These are phyloP conservation scores for Drosophila burlai DNA, from an alignment of 1,140 invertebrate species.

Conservation along the genomic window DNA sequence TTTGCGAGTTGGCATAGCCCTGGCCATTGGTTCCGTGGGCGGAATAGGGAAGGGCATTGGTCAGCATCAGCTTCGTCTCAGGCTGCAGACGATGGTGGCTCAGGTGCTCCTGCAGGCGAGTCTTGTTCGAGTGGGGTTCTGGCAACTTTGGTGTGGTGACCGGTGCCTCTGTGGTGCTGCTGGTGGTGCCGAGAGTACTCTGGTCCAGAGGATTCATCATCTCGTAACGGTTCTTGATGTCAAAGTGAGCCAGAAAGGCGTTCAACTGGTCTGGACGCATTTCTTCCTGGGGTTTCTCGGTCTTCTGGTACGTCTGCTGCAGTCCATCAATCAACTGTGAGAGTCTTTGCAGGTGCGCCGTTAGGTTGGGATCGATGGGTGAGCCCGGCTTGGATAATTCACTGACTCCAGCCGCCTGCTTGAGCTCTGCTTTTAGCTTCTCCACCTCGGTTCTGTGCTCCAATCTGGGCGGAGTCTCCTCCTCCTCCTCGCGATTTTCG, in stretches of 20 bases:
- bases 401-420: conserved; percentile 33
- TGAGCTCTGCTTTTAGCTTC: conserved; percentile 37
- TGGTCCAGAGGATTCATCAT: conserved; percentile 52
- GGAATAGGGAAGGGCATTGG: conserved; percentile 52
- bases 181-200: conserved; percentile 11
- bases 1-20: conserved; percentile 80
- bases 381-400: conserved; percentile 35
- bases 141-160: conserved; percentile 29
- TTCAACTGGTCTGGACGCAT: conserved; percentile 82
- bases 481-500: conserved; percentile 61
- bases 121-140: conserved; percentile 53
- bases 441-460: conserved; percentile 36
- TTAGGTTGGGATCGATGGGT: conserved; percentile 72
- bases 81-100: conserved; percentile 63
- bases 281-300: conserved; percentile 67
- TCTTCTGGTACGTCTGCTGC: conserved; percentile 75
- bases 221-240: conserved; percentile 78
- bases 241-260: conserved; percentile 81
- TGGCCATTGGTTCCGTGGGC: conserved; percentile 33
- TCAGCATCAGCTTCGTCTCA: conserved; percentile 73
- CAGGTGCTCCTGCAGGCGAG: conserved; percentile 62
- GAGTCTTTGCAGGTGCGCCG: conserved; percentile 77
- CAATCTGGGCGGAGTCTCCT: not conserved
- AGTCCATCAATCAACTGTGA: conserved; percentile 84
- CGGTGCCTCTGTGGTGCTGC: conserved; percentile 15